phyloP scores from a whole-genome alignment of 2,113 vertebrate genomes.

The Erythrolamprus reginae region DNA sequence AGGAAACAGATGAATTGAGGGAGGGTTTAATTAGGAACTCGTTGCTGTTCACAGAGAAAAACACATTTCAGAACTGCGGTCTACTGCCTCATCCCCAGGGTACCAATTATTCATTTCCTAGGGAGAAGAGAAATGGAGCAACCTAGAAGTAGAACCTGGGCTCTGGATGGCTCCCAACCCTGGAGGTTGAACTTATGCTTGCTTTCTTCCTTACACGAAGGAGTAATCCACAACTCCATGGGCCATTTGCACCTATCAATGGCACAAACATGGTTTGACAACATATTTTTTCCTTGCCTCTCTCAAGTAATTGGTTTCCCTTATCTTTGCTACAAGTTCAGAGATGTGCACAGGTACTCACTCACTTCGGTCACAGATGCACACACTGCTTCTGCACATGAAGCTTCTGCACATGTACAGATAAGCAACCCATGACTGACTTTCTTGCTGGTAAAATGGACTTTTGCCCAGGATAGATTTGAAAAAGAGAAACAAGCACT shows the following conservation, averaged over 20 bases:
- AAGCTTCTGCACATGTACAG: no score
- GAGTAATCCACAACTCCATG: neutral
- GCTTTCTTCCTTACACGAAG: neutral
- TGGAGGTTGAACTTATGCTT: neutral
- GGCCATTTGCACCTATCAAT: neutral
- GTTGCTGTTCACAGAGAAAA: constrained; percentile 4
- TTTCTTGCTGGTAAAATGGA: neutral
- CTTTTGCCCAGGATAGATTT: neutral
- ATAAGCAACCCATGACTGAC: no score
- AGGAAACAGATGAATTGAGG: constrained; percentile 1
- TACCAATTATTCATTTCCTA: constrained; percentile 20
- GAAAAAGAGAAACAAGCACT: neutral
- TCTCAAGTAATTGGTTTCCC: no score
- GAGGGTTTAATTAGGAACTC: constrained; percentile 10
- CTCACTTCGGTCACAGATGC: no score
- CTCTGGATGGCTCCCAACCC: neutral
- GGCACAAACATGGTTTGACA: neutral
- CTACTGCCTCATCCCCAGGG: neutral
- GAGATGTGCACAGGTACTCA: no score
- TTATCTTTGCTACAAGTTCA: no score
- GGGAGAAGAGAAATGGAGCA: neutral
- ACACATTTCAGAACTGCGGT: neutral
- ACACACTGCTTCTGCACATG: no score
- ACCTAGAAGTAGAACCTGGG: neutral
- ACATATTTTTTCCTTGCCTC: neutral